A percentile compares a stretch with the other conserved stretches of the same genome.
phyloP scores from a whole-genome alignment of 2,113 vertebrate species.

The Octodon degus region DNA sequence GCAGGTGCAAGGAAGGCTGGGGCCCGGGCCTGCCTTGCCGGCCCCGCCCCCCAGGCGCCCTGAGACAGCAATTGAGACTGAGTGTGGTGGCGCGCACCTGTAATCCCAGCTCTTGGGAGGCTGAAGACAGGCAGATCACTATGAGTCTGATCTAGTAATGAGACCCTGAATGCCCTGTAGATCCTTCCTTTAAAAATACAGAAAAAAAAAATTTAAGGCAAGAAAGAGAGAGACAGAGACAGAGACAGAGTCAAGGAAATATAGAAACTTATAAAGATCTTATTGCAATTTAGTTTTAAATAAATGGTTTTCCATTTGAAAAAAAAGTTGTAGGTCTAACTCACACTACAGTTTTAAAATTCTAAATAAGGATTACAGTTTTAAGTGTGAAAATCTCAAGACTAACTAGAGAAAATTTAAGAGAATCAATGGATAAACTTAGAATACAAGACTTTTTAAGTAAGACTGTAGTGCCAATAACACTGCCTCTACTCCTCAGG shows the following conservation, averaged over 20 bases:
- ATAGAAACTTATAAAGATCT: not conserved
- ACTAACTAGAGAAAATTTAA: not conserved
- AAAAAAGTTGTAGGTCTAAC: not conserved
- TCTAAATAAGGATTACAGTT: not conserved
- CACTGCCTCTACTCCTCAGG: not conserved
- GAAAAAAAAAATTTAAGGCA: too few species aligned
- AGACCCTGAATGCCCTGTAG: too few species aligned
- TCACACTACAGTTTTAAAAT: not conserved
- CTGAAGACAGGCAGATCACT: too few species aligned
- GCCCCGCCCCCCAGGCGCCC: too few species aligned
- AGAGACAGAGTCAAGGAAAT: not conserved
- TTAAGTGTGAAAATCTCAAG: slow-evolving; percentile 12
- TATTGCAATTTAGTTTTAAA: slow-evolving; percentile 20
- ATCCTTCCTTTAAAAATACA: too few species aligned
- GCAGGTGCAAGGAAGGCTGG: too few species aligned
- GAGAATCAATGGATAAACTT: not conserved
- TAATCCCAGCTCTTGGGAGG: too few species aligned
- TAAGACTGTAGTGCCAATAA: not conserved
- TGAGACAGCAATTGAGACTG: too few species aligned
- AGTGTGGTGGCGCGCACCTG: too few species aligned
- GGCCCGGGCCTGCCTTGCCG: too few species aligned
- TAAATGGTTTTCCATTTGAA: slow-evolving; percentile 26
- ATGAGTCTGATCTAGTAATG: too few species aligned
- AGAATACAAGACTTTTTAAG: not conserved
- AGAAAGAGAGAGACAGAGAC: too few species aligned